Conservation (phyloP, 2,113 vertebrate genomes). For the Vidua chalybeata region DNA sequence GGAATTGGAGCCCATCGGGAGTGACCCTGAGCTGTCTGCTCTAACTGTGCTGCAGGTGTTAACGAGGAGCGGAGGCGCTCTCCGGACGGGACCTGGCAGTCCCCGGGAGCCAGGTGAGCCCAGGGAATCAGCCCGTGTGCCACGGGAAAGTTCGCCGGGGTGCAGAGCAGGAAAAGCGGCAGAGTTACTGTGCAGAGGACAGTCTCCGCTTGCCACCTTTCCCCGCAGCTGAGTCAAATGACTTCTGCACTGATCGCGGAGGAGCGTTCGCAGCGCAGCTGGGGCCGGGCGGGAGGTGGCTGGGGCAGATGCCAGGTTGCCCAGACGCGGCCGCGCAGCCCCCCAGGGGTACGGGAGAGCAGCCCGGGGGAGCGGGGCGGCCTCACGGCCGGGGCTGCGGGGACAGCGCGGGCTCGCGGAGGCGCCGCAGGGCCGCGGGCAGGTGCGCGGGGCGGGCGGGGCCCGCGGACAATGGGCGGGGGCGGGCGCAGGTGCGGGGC, state of each 20-base stretch:
- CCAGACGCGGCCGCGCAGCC: background rate
- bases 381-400: background rate
- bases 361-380: background rate
- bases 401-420: background rate
- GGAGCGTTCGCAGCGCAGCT: background rate
- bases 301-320: background rate
- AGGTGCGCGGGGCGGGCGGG: background rate
- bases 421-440: background rate
- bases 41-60: rapidly evolving
- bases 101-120: background rate
- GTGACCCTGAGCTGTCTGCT: background rate
- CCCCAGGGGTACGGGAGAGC: background rate
- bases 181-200: background rate
- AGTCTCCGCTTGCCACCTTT: background rate
- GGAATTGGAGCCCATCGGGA: rapidly evolving
- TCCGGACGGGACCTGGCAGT: rapidly evolving
- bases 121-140: rapidly evolving
- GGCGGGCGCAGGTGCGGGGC: too few relatives aligned
- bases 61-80: background rate
- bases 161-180: background rate
- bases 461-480: too few relatives aligned
- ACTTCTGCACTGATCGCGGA: background rate
- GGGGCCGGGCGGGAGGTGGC: background rate
- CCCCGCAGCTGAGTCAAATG: background rate
- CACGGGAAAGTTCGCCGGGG: background rate